These are phyloP conservation scores for Trachymyrmex septentrionalis DNA, from an alignment of 1,140 invertebrate species.

Conservation along the genomic window DNA sequence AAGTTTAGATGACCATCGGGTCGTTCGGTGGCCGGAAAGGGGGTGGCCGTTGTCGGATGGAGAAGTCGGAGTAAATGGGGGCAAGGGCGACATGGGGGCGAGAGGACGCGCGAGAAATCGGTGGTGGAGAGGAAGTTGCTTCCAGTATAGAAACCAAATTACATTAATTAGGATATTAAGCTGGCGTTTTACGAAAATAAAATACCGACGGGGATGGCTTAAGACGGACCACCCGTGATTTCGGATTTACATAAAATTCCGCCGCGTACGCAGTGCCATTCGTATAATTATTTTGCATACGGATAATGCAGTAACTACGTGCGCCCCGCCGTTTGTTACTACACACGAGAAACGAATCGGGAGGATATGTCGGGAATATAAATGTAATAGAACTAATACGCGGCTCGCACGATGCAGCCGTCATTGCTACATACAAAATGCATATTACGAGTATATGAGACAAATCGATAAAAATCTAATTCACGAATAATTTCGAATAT, in stretches of 20 bases:
- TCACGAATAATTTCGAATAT: slow-evolving; percentile 21
- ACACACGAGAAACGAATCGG: slow-evolving; percentile 56
- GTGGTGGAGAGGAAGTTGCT: slow-evolving; percentile 64
- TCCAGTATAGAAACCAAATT: slow-evolving; percentile 78
- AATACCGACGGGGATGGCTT: slow-evolving; percentile 70
- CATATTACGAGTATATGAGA: slow-evolving; percentile 28
- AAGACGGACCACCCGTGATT: slow-evolving; percentile 75
- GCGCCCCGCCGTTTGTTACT: slow-evolving; percentile 54
- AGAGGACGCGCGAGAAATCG: slow-evolving; percentile 33
- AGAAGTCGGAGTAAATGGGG: slow-evolving; percentile 45
- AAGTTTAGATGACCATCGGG: slow-evolving; percentile 83
- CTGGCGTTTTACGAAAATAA: slow-evolving; percentile 65
- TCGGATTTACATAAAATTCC: slow-evolving; percentile 73
- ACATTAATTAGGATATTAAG: slow-evolving; percentile 81
- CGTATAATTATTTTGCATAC: slow-evolving; percentile 68
- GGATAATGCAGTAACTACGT: slow-evolving; percentile 62
- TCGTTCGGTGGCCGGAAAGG: slow-evolving; percentile 72
- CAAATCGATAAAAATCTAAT: slow-evolving; percentile 39
- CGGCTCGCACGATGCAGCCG: slow-evolving; percentile 23
- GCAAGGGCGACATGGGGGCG: not conserved
- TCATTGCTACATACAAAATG: slow-evolving; percentile 34
- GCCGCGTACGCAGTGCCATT: slow-evolving; percentile 52
- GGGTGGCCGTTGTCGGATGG: slow-evolving; percentile 57
- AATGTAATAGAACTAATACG: slow-evolving; percentile 62
- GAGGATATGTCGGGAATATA: slow-evolving; percentile 56